phyloP scores from a whole-genome alignment of 2,113 vertebrate genomes.

The Pelecanoides urinatrix region DNA sequence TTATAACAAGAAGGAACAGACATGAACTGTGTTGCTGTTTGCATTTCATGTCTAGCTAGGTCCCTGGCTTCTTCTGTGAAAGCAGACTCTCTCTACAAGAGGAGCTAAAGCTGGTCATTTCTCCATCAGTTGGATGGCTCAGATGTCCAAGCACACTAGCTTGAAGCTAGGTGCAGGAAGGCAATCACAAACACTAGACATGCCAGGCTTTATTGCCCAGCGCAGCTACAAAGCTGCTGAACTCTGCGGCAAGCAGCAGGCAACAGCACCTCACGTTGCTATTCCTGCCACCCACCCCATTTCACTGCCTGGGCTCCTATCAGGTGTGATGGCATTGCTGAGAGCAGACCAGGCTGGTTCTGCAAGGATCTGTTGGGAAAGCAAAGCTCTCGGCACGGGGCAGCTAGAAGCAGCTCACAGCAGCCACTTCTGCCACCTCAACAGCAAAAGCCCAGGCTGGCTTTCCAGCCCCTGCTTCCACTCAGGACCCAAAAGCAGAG shows the following conservation, averaged over 20 bases:
- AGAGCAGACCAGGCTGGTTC: slow-evolving; percentile 21
- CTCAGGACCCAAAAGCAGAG: neutral
- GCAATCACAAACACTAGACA: neutral
- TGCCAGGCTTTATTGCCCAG: neutral
- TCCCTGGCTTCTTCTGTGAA: neutral
- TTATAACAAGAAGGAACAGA: neutral
- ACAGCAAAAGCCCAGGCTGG: neutral
- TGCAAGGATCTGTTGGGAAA: slow-evolving; percentile 17
- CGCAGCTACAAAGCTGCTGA: neutral
- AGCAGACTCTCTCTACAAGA: neutral
- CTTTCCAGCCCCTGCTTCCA: neutral
- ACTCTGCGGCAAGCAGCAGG: neutral
- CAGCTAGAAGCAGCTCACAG: neutral
- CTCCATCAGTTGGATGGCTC: neutral
- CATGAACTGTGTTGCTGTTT: neutral
- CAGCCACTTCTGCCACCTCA: neutral
- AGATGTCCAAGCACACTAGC: neutral
- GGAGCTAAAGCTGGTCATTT: neutral
- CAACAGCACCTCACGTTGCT: neutral
- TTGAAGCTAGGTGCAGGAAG: neutral
- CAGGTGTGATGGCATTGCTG: neutral
- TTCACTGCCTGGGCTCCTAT: neutral
- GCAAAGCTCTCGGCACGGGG: neutral
- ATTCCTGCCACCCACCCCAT: neutral
- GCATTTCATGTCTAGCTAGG: neutral